phyloP scores from a whole-genome alignment of 2,888 invertebrate species.

The Chironomus riparius region DNA sequence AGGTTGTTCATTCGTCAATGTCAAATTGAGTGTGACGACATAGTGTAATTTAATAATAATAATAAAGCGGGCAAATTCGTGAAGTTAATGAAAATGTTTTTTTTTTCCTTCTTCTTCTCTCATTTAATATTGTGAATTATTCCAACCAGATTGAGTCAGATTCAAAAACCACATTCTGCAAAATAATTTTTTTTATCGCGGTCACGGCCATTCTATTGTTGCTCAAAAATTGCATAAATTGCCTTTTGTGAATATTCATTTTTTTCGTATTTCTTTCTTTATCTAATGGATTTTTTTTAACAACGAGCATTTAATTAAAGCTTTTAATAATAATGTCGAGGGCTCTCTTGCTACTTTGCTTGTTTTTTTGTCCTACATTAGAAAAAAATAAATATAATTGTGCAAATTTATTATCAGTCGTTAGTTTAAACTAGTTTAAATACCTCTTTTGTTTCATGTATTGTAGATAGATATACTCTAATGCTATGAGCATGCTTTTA shows the following conservation, averaged over 20 bases:
- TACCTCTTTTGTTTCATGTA: too few relatives aligned
- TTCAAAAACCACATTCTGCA: not conserved
- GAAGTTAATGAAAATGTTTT: not conserved
- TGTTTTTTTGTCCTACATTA: not conserved
- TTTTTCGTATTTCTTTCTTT: not conserved
- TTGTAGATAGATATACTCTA: too few relatives aligned
- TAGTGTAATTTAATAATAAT: too few relatives aligned
- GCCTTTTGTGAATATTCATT: conserved; percentile 19
- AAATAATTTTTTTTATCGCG: conserved; percentile 1
- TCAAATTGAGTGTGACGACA: not conserved
- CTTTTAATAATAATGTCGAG: not conserved
- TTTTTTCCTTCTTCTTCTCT: not conserved
- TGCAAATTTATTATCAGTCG: not conserved
- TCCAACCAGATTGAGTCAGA: not conserved
- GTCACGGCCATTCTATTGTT: conserved; percentile 25
- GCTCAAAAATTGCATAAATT: conserved; percentile 17
- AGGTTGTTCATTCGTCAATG: conserved; percentile 13
- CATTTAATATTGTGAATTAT: not conserved
- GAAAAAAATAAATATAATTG: not conserved
- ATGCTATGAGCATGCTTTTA: too few relatives aligned
- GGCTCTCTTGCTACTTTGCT: not conserved
- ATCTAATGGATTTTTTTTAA: not conserved
- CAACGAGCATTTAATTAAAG: not conserved
- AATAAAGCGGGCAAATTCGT: too few relatives aligned
- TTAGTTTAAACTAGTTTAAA: not conserved